Evolutionary conservation across 1,140 invertebrate species (phyloP), one percentile per base, ranked within the genome.

Genomic region (Mizuhopecten yessoensis): DNA sequence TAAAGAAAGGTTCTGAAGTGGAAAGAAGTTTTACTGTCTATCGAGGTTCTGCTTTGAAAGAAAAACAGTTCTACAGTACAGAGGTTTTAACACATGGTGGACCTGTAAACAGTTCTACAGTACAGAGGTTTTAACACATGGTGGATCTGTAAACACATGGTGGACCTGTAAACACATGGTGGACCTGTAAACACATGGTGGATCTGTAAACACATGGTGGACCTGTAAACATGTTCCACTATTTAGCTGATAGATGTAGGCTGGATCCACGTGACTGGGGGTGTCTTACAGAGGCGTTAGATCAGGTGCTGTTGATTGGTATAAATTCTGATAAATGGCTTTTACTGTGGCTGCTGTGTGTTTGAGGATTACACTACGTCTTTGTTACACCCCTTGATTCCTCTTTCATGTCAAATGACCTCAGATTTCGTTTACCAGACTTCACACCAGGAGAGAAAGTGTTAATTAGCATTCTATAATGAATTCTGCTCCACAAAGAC

Each of bases 311-410:
- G n/a, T 9, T 29, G 57, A 75, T 75, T 75, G 57, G 15, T 29
- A n/a, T 75, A 75, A 75, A 75, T 49, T 49, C 45, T 49, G 45
- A 75, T 75, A 75, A 11, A 75, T 75, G 57, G n/a, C 29, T 75
- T 75, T 75, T 75, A 9, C n/a, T 75, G 57, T 9, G 23, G 29
- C 57, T 17, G n/a, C n/a, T 29, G 57, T 75, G 57, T 9, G 57
- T 49, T 49, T 5, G 45, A 49, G 57, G n/a, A 75, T 75, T 75
- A 75, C 57, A 75, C 57, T 75, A 29, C 23, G 0, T 29, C 57
- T 75, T 75, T 75, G 57, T 75, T 75, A 75, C 57, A 75, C 57
- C 23, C 2, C 57, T 75, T 75, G 57, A 75, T 75, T 75, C 29
- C 57, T 75, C n/a, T 29, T 75, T 75, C 23, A 75, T 75, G 23